Evolutionary conservation across 2,113 vertebrate species (phyloP).

Genomic region (Sapayoa aenigma): DNA sequence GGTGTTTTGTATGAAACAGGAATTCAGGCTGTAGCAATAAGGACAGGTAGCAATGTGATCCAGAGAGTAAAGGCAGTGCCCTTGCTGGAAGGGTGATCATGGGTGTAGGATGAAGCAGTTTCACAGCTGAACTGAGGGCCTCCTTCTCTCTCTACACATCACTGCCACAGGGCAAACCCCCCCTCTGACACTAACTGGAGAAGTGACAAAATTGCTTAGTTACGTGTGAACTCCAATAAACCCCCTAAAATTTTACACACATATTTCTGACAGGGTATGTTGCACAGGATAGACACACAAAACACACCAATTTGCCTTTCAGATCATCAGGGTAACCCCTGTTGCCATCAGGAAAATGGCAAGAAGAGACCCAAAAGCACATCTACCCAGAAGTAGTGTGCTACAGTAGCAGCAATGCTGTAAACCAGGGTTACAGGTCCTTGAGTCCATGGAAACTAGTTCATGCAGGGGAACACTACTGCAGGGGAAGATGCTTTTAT

Average conservation of each 20-base stretch:
- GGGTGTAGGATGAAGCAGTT: not conserved
- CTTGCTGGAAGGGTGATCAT: not conserved
- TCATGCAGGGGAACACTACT: not conserved
- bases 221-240: not conserved
- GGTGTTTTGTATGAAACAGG: not conserved
- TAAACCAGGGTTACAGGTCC: not conserved
- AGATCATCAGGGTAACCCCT: not conserved
- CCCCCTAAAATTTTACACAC: not conserved
- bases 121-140: not conserved
- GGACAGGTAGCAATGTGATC: not conserved
- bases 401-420: not conserved
- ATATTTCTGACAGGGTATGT: fast-evolving
- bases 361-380: not conserved
- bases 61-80: not conserved
- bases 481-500: not conserved
- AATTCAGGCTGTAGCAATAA: not conserved
- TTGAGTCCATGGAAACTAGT: not conserved
- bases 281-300: not conserved
- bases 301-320: not conserved
- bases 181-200: not conserved
- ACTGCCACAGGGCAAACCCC: not conserved
- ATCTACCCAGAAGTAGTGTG: not conserved
- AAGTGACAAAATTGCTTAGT: not conserved
- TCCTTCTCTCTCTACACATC: not conserved
- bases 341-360: not conserved